Base-by-base conservation (phyloP, 2,113 vertebrate genomes). In the Natator depressus region DNA sequence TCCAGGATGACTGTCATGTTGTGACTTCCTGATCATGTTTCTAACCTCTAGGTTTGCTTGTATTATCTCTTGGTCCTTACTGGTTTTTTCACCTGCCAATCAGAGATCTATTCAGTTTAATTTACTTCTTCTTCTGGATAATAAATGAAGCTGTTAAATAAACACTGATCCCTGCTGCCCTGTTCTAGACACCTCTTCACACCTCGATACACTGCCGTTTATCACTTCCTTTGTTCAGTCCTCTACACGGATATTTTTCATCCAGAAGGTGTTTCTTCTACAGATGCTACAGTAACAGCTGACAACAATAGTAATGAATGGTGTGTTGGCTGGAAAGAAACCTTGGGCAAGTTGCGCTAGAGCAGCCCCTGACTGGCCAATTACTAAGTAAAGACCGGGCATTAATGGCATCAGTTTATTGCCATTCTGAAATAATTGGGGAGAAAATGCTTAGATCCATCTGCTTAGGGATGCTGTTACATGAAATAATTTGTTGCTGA, bases 401-500 rank as follows among this genome's bases (percentile, higher is more conserved):
- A 89, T 47, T 76, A 84, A 62, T 80, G 83, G 38, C 20, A 85
- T 29, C 51, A 62, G 51, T 82, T 89, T n/a, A 88, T 27, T 75
- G 49, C 50, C 50, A 8, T 75, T 75, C 84, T 75, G 65, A 85
- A 85, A 89, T 55, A 24, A 90, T 89, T 87, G 10, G 42, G 42
- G 42, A 27, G 25, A 27, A 78, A 78, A 46, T 93, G 13, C n/a
- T 88, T 25, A 22, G n/a, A 47, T 89, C 76, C 24, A 81, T 89
- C 38, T 27, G 8, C 75, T 46, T 46, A 38, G 19, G 42, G n/a
- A 24, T 75, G 90, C 81, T 80, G 19, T 53, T 49, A 85, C 8
- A 24, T 54, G 76, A 89, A 95, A 81, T 88, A 81, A 90, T 89
- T 86, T 80, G 12, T 86, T 84, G 46, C 75, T 82, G 89, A 38